These are phyloP conservation scores for Oryzias dopingdopingensis DNA, from an alignment of 2,797 vertebrate genomes.

Conservation along the genomic window DNA sequence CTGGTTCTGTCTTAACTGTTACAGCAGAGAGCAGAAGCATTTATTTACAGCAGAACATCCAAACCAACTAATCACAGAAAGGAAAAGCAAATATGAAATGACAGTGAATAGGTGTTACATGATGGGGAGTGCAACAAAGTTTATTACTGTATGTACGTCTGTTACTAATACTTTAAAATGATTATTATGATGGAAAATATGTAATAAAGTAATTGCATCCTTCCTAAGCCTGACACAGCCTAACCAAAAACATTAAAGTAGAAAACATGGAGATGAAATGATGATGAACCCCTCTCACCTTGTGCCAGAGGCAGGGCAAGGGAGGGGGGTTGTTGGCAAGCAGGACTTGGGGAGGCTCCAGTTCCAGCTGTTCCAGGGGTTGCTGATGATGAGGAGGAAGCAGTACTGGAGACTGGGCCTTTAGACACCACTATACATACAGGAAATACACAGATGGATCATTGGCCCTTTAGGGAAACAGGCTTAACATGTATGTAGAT, in stretches of 20 bases:
- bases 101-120: no score
- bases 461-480: conserved; percentile 35
- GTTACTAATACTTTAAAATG: no score
- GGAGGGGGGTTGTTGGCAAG: conserved; percentile 60
- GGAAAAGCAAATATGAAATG: not conserved
- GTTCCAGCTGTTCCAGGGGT: conserved; percentile 56
- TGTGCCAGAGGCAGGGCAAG: conserved; percentile 72
- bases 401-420: conserved; percentile 74
- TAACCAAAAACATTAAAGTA: conserved; percentile 2
- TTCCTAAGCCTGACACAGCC: not conserved
- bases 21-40: conserved; percentile 3
- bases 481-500: conserved; percentile 23
- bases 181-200: no score
- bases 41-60: not conserved
- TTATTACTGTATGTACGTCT: no score
- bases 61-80: not conserved
- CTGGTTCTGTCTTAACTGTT: conserved; percentile 95
- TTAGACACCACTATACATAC: conserved; percentile 79
- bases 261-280: conserved; percentile 1
- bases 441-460: conserved; percentile 42
- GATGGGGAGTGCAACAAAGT: no score
- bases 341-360: conserved; percentile 58
- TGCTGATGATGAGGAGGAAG: conserved; percentile 41
- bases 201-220: not conserved
- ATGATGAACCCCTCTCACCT: conserved; percentile 62